phyloP scores from a whole-genome alignment of 1,140 invertebrate genomes.

The Maconellicoccus hirsutus region DNA sequence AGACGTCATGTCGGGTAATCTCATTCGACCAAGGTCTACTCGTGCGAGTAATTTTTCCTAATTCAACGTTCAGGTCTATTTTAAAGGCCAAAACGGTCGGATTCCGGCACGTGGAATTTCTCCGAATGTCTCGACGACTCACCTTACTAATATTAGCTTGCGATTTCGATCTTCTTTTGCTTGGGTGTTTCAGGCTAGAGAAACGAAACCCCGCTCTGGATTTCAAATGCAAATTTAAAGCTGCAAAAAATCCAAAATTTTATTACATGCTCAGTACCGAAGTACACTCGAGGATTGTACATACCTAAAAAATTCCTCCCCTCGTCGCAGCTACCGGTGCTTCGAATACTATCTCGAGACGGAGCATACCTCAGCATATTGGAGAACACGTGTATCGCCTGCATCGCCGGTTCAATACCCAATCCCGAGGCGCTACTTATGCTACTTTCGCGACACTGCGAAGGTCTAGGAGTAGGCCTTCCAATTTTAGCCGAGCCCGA shows the following conservation, averaged over 20 bases:
- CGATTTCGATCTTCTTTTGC: constrained; percentile 34
- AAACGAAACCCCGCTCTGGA: constrained; percentile 32
- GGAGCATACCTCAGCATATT: constrained; percentile 32
- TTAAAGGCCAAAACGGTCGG: too few relatives aligned
- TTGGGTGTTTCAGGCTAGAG: constrained; percentile 32
- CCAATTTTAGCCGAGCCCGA: constrained; percentile 19
- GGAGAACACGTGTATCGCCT: constrained; percentile 34
- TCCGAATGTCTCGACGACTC: constrained; percentile 23
- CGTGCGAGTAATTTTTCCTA: not conserved
- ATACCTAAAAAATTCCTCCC: constrained; percentile 26
- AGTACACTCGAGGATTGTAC: not conserved
- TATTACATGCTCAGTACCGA: not conserved
- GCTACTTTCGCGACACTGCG: constrained; percentile 29
- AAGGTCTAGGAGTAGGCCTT: constrained; percentile 18
- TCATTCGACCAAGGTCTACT: not conserved
- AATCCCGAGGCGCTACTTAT: constrained; percentile 32
- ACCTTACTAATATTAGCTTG: constrained; percentile 36
- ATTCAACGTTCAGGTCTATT: too few relatives aligned
- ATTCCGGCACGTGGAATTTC: too few relatives aligned
- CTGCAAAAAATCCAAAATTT: not conserved
- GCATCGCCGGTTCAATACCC: constrained; percentile 33
- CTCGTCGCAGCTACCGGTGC: constrained; percentile 26
- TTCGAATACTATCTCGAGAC: constrained; percentile 32
- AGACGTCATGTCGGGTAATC: not conserved
- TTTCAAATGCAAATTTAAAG: constrained; percentile 18